phyloP scores from a whole-genome alignment of 53 echinoderm and acorn worm genomes.

The Hippasteria phrygiana region DNA sequence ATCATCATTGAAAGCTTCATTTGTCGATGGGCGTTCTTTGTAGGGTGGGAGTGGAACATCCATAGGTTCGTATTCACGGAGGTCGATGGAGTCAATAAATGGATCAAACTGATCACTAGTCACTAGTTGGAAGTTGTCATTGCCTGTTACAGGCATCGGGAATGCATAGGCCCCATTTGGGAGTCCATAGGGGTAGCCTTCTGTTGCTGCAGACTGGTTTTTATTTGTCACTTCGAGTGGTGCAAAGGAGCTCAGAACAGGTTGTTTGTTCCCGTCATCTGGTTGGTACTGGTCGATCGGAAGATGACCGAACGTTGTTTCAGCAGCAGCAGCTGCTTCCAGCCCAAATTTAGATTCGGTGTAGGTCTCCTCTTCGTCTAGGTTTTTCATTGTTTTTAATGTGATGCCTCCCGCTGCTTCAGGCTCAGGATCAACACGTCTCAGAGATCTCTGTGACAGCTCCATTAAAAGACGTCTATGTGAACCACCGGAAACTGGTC shows the following conservation, averaged over 20 bases:
- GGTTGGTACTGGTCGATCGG: background rate
- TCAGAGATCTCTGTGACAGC: constrained; percentile 22
- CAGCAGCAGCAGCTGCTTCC: background rate
- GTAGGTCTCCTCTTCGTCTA: background rate
- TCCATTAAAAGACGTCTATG: constrained; percentile 44
- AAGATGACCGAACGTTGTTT: constrained; percentile 20
- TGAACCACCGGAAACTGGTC: constrained; percentile 23
- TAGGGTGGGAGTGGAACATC: constrained; percentile 31
- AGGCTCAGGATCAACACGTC: constrained; percentile 36
- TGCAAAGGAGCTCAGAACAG: constrained; percentile 27
- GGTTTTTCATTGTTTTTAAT: background rate
- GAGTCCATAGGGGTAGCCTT: background rate
- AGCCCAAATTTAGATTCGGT: constrained; percentile 4
- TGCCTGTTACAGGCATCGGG: background rate
- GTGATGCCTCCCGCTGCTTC: constrained; percentile 23
- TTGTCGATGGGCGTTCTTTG: background rate
- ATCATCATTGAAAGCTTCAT: constrained; percentile 1
- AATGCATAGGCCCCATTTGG: background rate
- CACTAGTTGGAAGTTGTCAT: background rate
- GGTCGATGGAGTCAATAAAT: constrained; percentile 17
- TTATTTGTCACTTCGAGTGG: background rate
- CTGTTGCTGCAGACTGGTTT: constrained; percentile 48
- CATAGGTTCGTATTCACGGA: constrained; percentile 23
- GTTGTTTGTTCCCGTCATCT: background rate
- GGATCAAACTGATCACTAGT: background rate